Evolutionary conservation across 2,888 invertebrate genomes (phyloP).

Genomic region (Pemphredon lugubris): DNA sequence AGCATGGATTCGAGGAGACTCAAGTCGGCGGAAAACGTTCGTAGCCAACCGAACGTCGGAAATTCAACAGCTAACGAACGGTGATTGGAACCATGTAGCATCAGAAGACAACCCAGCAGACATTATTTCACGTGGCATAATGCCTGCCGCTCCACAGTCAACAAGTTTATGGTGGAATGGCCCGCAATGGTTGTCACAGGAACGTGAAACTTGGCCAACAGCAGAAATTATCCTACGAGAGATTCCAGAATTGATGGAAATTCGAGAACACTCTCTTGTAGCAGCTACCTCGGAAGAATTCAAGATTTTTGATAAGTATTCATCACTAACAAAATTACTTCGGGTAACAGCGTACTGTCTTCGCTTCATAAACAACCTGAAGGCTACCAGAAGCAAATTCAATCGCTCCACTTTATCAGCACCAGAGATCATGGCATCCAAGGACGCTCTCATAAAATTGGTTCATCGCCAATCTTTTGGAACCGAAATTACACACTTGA

Average conservation of each 20-base stretch:
- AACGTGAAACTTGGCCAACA: neutral
- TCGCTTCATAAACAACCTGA: neutral
- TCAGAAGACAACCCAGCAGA: conserved; percentile 8
- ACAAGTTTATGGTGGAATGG: neutral
- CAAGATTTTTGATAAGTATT: neutral
- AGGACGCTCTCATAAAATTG: neutral
- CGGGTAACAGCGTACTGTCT: neutral
- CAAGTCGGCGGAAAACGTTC: neutral
- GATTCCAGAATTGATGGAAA: too few relatives aligned
- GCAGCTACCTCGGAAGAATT: neutral
- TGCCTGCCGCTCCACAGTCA: neutral
- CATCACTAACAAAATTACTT: neutral
- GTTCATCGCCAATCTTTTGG: neutral
- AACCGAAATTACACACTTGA: neutral
- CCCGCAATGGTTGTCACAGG: neutral
- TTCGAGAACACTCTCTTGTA: neutral
- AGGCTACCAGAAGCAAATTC: neutral
- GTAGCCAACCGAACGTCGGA: neutral
- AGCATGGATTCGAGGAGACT: neutral
- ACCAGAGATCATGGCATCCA: neutral
- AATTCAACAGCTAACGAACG: neutral
- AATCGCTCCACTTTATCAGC: too few relatives aligned
- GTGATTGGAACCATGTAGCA: neutral
- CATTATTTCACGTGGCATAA: neutral
- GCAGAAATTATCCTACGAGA: rapidly evolving